Conservation (phyloP, 2,113 vertebrate genomes). For the Tympanuchus pallidicinctus region DNA sequence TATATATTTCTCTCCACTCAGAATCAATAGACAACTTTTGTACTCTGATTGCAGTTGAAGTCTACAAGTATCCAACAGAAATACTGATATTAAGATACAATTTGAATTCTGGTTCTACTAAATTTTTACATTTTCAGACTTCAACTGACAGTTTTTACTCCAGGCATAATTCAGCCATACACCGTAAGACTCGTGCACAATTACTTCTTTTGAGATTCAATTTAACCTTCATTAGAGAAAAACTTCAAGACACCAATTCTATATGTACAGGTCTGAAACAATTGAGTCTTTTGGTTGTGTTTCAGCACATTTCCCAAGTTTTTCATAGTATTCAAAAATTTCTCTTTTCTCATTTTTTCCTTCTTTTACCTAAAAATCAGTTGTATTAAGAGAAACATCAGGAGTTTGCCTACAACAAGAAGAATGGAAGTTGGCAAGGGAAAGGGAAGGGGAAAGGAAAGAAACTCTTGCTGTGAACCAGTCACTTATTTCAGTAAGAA, state of each 20-base stretch:
- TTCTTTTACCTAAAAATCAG: neutral
- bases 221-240: neutral
- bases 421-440: neutral
- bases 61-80: neutral
- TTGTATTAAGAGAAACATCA: neutral
- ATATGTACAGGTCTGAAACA: neutral
- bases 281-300: neutral
- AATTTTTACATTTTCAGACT: neutral
- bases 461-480: neutral
- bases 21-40: neutral
- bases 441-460: neutral
- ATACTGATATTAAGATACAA: neutral
- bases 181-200: fast-evolving
- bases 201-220: neutral
- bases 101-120: neutral
- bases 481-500: neutral
- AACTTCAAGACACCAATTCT: neutral
- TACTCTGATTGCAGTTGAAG: neutral
- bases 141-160: neutral
- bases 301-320: neutral
- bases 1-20: neutral
- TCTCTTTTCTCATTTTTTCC: neutral
- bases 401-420: neutral
- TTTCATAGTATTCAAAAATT: neutral
- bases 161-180: neutral